Base-by-base conservation (phyloP, 1,140 invertebrate genomes). In the Brevipalpus yothersi region DNA sequence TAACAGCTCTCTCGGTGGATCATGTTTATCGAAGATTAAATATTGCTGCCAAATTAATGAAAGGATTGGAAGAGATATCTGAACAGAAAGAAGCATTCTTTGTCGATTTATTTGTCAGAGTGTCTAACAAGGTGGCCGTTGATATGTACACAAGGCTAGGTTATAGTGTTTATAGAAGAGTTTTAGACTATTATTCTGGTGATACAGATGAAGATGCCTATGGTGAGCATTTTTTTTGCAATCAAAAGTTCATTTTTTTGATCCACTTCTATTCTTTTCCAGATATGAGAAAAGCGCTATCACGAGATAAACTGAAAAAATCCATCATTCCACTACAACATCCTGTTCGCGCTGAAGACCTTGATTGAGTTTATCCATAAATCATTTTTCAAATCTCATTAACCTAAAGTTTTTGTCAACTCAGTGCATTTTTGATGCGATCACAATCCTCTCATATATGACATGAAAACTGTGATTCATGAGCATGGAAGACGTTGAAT, bases 211-310 rank as follows among this genome's bases (percentile, higher is more conserved):
- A 97, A 81, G 87, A 98, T 80, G 94, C 92, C 62, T 97, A 86
- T 79, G 92, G 89, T 93, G 79, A 75, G 43, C 21, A 64, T 67
- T 58, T 56, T 57, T 57, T 40, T 53, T 61, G 61, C 54, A 39
- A 53, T 58, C 60, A 7, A 59, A 21, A 42, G 9, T 58, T 42
- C 59, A 49, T 42, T 63, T 31, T n/a, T n/a, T n/a, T n/a, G n/a
- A n/a, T n/a, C n/a, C n/a, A n/a, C 58, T 61, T 65, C 62, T 23
- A 68, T 69, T 68, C 70, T 31, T 68, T 78, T 78, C 57, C 72
- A 95, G 91, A 98, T 78, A 98, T 98, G 93, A 78, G 93, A 68
- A 97, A 97, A 79, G 91, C 92, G 0, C 75, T 95, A 66, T 89
- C 90, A 1, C 77, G 86, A 73, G 93, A 97, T 75, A 76, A 83